Evolutionary conservation across 2,888 invertebrate species (phyloP).

Genomic region (Chrysotoxum bicinctum): DNA sequence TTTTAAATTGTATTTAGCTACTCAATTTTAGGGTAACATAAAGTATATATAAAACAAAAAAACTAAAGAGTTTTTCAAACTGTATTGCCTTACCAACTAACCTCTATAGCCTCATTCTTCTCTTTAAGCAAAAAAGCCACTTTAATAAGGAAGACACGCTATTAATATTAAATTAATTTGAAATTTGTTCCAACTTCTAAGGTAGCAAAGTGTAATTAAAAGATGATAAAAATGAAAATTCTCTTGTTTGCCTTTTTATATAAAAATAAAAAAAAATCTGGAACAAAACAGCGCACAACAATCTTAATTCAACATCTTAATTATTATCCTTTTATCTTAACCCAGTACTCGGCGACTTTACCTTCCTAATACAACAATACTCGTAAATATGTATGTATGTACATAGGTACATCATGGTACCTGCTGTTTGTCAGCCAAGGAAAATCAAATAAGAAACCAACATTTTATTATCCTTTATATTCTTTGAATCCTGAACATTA

Average conservation of each 20-base stretch:
- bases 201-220: slow-evolving; percentile 54
- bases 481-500: background rate
- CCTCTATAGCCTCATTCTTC: background rate
- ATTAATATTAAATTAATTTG: slow-evolving; percentile 33
- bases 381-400: background rate
- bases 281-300: background rate
- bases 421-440: slow-evolving; percentile 5
- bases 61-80: background rate
- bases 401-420: background rate
- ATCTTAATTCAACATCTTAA: slow-evolving; percentile 10
- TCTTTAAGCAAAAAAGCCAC: background rate
- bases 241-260: background rate
- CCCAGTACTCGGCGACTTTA: background rate
- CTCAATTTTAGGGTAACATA: too few relatives aligned
- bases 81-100: background rate
- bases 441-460: background rate
- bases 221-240: slow-evolving; percentile 42
- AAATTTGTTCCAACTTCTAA: slow-evolving; percentile 31
- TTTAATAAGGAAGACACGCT: background rate
- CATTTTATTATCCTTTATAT: background rate
- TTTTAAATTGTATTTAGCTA: too few relatives aligned
- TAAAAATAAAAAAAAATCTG: background rate
- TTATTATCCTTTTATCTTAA: slow-evolving; percentile 14
- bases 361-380: background rate
- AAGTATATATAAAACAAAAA: background rate